These are phyloP conservation scores for Plebejus argus DNA, from an alignment of 2,888 invertebrate species.

Conservation along the genomic window DNA sequence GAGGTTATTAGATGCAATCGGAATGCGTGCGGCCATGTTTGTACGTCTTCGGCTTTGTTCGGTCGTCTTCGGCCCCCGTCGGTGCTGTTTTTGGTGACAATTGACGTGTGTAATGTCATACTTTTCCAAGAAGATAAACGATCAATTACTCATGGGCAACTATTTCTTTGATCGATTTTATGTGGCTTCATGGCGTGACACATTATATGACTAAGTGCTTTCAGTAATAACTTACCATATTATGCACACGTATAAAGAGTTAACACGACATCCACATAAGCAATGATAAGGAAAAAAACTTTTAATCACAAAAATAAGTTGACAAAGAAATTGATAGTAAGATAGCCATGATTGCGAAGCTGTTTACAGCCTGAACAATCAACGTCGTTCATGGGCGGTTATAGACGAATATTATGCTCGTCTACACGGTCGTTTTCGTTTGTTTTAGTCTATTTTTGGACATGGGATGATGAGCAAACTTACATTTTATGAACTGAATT, in stretches of 20 bases:
- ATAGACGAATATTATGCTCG: too few relatives aligned
- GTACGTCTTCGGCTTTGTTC: constrained; percentile 66
- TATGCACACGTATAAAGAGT: background rate
- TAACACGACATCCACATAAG: background rate
- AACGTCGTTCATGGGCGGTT: too few relatives aligned
- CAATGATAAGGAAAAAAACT: background rate
- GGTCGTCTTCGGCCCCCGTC: constrained; percentile 60
- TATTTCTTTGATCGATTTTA: constrained; percentile 27
- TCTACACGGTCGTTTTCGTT: too few relatives aligned
- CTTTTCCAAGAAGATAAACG: constrained; percentile 66
- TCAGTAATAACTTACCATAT: background rate
- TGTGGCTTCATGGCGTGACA: constrained; percentile 23
- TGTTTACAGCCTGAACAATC: too few relatives aligned
- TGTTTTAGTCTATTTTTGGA: too few relatives aligned
- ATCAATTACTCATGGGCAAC: constrained; percentile 56
- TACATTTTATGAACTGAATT: too few relatives aligned
- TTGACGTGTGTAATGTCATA: constrained; percentile 67
- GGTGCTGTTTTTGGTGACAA: constrained; percentile 60
- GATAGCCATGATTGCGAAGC: too few relatives aligned
- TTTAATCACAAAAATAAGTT: background rate
- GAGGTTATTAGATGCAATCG: constrained; percentile 81
- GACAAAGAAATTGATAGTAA: background rate
- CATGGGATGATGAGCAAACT: too few relatives aligned
- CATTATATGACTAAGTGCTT: constrained; percentile 26
- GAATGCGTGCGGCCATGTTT: constrained; percentile 75